A percentile compares a stretch with the other conserved stretches of the same genome.
Conservation (phyloP, 2,797 vertebrate genomes). For the Labroides dimidiatus region DNA sequence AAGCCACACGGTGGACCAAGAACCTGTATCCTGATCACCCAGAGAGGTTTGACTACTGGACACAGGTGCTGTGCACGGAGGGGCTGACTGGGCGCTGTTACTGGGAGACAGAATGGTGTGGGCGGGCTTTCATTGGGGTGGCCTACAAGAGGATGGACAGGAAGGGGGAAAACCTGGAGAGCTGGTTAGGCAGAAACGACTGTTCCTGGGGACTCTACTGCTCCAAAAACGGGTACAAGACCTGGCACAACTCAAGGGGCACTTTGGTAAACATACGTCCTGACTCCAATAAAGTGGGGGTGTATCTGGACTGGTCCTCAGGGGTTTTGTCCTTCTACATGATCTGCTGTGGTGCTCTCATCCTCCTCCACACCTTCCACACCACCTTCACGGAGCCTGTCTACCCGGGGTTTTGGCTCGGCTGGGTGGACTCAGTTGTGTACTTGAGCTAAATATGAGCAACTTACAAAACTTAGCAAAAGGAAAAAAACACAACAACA, state of each 20-base stretch:
- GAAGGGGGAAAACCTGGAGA: slow-evolving; percentile 63
- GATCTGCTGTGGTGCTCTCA: slow-evolving; percentile 29
- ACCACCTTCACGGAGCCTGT: slow-evolving; percentile 66
- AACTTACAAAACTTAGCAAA: no score
- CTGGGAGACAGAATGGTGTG: slow-evolving; percentile 72
- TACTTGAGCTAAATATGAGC: slow-evolving; percentile 45
- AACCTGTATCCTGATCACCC: slow-evolving; percentile 52
- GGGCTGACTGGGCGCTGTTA: slow-evolving; percentile 65
- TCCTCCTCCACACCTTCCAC: slow-evolving; percentile 63
- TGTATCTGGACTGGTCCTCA: slow-evolving; percentile 67
- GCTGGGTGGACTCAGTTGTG: slow-evolving; percentile 63
- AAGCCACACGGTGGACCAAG: slow-evolving; percentile 42
- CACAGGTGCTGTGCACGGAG: slow-evolving; percentile 72
- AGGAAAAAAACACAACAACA: no score
- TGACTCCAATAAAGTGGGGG: slow-evolving; percentile 57
- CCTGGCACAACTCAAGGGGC: slow-evolving; percentile 24
- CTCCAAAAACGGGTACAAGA: slow-evolving; percentile 41
- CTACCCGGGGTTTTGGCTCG: slow-evolving; percentile 67
- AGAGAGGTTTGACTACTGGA: slow-evolving; percentile 65
- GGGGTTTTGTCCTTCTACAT: slow-evolving; percentile 66
- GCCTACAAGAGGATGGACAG: slow-evolving; percentile 68
- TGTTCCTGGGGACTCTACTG: slow-evolving; percentile 73
- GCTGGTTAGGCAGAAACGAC: slow-evolving; percentile 68
- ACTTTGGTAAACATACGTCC: neutral
- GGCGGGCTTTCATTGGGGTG: slow-evolving; percentile 57